Base-by-base conservation (phyloP, 64 coral and sea anemone species). In the Montipora cactus region DNA sequence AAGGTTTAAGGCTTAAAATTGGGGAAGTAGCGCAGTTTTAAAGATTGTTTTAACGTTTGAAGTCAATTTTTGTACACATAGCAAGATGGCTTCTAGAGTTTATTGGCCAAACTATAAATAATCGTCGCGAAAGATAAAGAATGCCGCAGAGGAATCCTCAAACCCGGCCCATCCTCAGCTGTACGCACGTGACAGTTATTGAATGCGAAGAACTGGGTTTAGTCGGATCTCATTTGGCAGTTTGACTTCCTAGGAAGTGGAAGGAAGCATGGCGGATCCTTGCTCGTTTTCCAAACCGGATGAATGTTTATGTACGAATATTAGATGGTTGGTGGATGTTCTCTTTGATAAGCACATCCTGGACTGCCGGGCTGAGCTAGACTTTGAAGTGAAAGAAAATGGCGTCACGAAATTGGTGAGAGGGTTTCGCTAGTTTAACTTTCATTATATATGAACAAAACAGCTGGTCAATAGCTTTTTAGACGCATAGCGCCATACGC, bases 301-400 rank as follows among this genome's bases (percentile, higher is more conserved):
- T 4, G 77, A 97, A 19, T 94, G 70, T 49, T 25, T 92, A 77
- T 97, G 95, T 44, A 97, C 68, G 4, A 48, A 90, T 5, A 97
- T 97, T 21, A 78, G 48, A 4, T 97, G 95, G 95, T 89, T 94
- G 77, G 95, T 94, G 72, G 83, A 94, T 12, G 83, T 97, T 7
- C 19, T 80, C 47, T 94, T 97, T 46, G 92, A 91, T 5, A 94
- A 93, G 9, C 67, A 92, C 53, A 77, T 88, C 28, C 90, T 97
- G 58, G 95, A 94, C n/a, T 97, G 95, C 59, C 83, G 87, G 44
- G 95, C 66, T 8, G 78, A 95, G 14, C 91, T 97, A 44, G 53
- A 91, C 12, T 97, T 97, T 52, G 83, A 82, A 25, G 46, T 97
- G 51, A 88, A 84, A 45, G 78, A 92, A 73, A 90, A 97, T 84